phyloP scores from a whole-genome alignment of 2,113 vertebrate species.

The Capra hircus region DNA sequence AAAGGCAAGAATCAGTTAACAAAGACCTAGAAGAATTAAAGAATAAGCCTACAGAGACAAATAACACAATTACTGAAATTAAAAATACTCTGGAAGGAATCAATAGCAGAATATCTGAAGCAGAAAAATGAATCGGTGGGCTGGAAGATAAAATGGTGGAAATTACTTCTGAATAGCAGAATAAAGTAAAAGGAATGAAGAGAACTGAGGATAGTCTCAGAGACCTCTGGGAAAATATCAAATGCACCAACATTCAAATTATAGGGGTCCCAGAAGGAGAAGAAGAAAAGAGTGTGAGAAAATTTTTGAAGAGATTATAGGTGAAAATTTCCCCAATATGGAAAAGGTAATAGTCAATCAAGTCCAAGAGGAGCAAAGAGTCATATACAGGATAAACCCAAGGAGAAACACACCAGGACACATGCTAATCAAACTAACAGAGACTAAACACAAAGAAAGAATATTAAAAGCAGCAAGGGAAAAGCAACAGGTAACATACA shows the following conservation, averaged over 20 bases:
- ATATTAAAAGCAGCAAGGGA: neutral
- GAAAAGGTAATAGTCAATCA: neutral
- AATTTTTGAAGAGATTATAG: neutral
- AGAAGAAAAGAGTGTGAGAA: neutral
- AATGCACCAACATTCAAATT: neutral
- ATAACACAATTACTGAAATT: neutral
- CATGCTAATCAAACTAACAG: neutral
- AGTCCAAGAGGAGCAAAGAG: neutral
- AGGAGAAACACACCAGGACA: neutral
- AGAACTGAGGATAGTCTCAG: neutral
- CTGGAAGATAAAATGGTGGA: neutral
- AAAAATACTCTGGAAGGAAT: neutral
- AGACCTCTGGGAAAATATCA: neutral
- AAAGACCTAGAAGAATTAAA: neutral
- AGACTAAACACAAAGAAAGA: neutral
- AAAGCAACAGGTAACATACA: neutral
- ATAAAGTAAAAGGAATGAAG: neutral
- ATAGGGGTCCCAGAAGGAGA: neutral
- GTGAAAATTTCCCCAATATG: neutral
- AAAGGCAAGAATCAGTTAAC: neutral
- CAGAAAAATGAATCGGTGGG: rapidly evolving
- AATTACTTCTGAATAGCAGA: neutral
- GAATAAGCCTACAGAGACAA: neutral
- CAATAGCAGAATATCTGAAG: neutral
- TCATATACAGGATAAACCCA: neutral